These are phyloP conservation scores for Noturus placidus DNA, from an alignment of 2,113 vertebrate genomes.

Conservation along the genomic window DNA sequence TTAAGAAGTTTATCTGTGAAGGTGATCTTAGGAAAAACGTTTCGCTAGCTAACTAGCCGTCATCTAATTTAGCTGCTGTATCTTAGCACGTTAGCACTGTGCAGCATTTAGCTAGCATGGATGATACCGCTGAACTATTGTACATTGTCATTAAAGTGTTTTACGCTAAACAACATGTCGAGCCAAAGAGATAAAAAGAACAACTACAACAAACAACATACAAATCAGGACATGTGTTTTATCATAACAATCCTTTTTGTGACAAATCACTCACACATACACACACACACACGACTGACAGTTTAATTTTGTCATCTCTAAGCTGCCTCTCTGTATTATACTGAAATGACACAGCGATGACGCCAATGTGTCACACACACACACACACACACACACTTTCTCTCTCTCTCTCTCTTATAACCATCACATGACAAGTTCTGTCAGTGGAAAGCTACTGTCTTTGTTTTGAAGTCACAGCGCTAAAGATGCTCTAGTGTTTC, in stretches of 20 bases:
- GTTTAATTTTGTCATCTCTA: conserved; percentile 66
- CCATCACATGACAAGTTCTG: not conserved
- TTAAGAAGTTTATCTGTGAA: not conserved
- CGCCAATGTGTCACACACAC: conserved; percentile 34
- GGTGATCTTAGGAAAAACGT: not conserved
- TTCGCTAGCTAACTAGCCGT: not conserved
- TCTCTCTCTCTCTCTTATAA: not conserved
- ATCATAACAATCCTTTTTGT: not conserved
- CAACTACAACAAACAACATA: not conserved
- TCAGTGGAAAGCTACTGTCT: not conserved
- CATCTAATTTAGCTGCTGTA: not conserved
- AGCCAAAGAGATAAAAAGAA: not conserved
- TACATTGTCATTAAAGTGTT: not conserved
- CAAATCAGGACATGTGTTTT: not conserved
- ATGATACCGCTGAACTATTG: not conserved
- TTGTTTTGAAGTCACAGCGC: not conserved
- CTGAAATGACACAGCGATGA: conserved; percentile 55
- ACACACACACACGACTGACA: conserved; percentile 55
- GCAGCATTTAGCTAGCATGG: not conserved
- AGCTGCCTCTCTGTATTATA: conserved; percentile 54
- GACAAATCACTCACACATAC: not conserved
- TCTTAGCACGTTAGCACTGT: not conserved
- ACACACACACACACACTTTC: conserved; percentile 18
- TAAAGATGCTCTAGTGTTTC: not conserved
- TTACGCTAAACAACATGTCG: not conserved